Evolutionary conservation across 2,888 invertebrate species (phyloP), one percentile per base, ranked within the genome.

Genomic region (Tipula unca): DNA sequence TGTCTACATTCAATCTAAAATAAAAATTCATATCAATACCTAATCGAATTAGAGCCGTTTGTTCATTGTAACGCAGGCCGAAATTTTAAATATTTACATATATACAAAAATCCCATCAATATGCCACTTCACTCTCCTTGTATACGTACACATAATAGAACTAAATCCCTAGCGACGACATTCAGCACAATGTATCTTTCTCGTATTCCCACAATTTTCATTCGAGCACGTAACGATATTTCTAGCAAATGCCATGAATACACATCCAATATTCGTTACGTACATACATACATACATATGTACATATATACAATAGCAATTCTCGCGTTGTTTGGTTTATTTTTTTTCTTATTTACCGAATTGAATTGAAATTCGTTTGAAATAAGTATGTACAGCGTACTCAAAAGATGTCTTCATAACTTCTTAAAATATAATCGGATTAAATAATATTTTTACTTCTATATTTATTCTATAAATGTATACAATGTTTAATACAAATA

Each of bases 341-440:
- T n/a, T n/a, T n/a, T 17, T 48, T 48, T 17, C 0, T 3, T 69
- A 10, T 69, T 69, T 69, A 13, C 25, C 20, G 25, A 69, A 25
- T 10, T 10, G 25, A 69, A 69, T 69, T 10, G 69, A 13, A 48
- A 48, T 39, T 13, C 39, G 39, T 39, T 39, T 17, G 48, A 17
- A 69, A 25, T 25, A 10, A 25, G 25, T 3, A 69, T 25, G n/a
- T n/a, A 48, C 48, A 48, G 48, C 48, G 8, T 39, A n/a, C n/a
- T n/a, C n/a, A 48, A 8, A 69, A 69, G 20, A 69, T 25, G 20
- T 69, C 13, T 20, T 69, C 25, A 25, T 69, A 69, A 69, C 69
- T 69, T 69, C 69, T 69, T 69, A 69, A 69, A 69, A 69, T 69
- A 69, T 69, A 69, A 69, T 69, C 69, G 69, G 69, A 69, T 69